Percentiles rank a stretch among this genome's conserved stretches.
Conservation (phyloP, 2,113 vertebrate genomes). For the Anolis sagrei region DNA sequence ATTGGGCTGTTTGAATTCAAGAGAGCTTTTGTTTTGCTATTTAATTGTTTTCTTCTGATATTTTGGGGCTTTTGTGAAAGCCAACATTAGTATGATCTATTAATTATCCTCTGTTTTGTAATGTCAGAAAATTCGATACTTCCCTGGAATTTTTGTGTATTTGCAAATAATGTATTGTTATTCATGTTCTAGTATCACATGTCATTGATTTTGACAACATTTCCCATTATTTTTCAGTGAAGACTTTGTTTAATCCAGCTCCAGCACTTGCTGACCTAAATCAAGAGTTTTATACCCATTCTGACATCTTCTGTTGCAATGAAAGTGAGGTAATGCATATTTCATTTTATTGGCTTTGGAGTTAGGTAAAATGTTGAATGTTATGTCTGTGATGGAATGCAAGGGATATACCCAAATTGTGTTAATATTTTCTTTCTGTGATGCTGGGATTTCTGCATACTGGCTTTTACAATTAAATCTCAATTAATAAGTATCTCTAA, state of each 20-base stretch:
- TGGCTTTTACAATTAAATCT: too few relatives aligned
- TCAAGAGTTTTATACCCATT: constrained; percentile 85
- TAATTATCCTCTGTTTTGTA: background rate
- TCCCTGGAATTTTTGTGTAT: constrained; percentile 15
- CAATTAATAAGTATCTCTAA: background rate
- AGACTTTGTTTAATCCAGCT: constrained; percentile 96
- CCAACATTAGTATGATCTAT: background rate
- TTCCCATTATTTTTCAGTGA: constrained; percentile 80
- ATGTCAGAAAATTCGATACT: background rate
- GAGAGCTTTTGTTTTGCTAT: constrained; percentile 13
- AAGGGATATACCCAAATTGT: constrained; percentile 9
- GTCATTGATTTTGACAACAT: constrained; percentile 18
- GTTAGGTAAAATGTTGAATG: background rate
- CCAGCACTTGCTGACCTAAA: constrained; percentile 89
- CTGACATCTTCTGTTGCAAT: constrained; percentile 97
- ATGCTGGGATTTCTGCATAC: background rate
- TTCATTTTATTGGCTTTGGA: background rate
- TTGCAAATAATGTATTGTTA: constrained; percentile 31
- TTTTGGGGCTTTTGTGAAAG: constrained; percentile 23
- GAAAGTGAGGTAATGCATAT: constrained; percentile 88
- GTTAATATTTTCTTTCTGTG: background rate
- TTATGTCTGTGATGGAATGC: constrained; percentile 1
- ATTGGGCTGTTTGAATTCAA: background rate
- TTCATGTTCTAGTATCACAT: constrained; percentile 26
- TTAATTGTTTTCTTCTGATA: constrained; percentile 16